Base-by-base conservation (phyloP, 2,888 invertebrate species). In the Sympetrum striolatum region DNA sequence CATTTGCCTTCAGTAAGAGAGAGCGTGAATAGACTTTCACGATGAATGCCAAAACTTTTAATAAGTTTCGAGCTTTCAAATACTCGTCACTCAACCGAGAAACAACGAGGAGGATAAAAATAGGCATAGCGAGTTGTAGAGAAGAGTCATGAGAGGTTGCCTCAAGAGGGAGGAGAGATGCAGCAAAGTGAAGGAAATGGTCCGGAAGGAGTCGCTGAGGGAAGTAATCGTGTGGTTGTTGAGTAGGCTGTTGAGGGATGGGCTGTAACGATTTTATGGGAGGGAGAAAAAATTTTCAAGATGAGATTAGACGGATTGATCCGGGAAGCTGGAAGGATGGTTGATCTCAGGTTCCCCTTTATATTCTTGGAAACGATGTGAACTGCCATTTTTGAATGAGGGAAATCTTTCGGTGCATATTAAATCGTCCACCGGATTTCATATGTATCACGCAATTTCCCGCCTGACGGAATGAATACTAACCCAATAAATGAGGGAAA, bases 41-140 rank as follows among this genome's bases (percentile, higher is more conserved):
- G 86, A 86, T 86, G 86, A 60, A 86, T 60, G 86, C 37, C 37
- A 86, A 86, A 86, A 86, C 86, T 86, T 86, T 86, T 86, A 86
- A 86, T 86, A 86, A 37, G 86, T 86, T 86, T 86, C 86, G n/a
- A 35, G 37, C 58, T 86, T 58, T 86, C 37, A 39, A n/a, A 12
- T 86, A 35, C n/a, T n/a, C 37, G 60, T 37, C 6, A 39, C 37
- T n/a, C 86, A 60, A 10, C 60, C 10, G 60, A 60, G 86, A 60
- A 86, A 86, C 82, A 82, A 82, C 37, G 37, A 12, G 31, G 1
- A 10, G 86, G 48, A 14, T 73, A 12, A 73, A 73, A 73, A 73
- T 39, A 37, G 60, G 37, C 53, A 31, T 8, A 22, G 31, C 31
- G 48, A 14, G 6, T 64, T 64, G 58, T 5, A 58, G 81, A 44